Base-by-base conservation (phyloP, 1,140 invertebrate species). In the Papilio dardanus region DNA sequence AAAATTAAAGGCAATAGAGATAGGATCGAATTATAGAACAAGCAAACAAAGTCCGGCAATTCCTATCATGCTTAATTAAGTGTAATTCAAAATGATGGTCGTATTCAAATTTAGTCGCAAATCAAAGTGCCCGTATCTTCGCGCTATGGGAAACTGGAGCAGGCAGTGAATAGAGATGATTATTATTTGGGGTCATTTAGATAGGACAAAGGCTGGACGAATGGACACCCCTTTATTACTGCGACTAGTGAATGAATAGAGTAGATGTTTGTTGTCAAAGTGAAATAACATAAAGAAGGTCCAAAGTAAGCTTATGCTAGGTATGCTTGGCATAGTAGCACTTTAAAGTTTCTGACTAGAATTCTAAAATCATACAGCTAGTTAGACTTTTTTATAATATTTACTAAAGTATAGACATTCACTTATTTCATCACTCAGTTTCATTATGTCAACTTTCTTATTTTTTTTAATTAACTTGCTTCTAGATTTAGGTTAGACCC, bases 91-190 rank as follows among this genome's bases (percentile, higher is more conserved):
- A 84, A 86, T 82, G 76, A 75, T 77, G 79, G 77, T 80, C 77
- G 77, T 83, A 91, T 90, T 88, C 85, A 91, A 90, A 89, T 89
- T 71, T 75, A 78, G 82, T 88, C 86, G 88, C 85, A 89, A 92
- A 93, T 93, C 91, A 92, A 87, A 91, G 85, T 89, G 86, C 91
- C 91, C 91, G 91, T 93, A 93, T 92, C 86, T 88, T 87, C 77
- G 68, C 66, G 83, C 78, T 87, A 88, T 93, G 91, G 89, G 91
- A 93, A 93, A 92, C 75, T 89, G 83, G 83, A 87, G 80, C 83
- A 83, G 79, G 35, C 81, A 76, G 80, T 90, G 88, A 91, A 91
- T 91, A 83, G 88, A 78, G 75, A 88, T 92, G 85, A 91, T 92
- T 88, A 90, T 88, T 88, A 89, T 88, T 87, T 86, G 85, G 90